phyloP scores from a whole-genome alignment of 2,113 vertebrate genomes.

The Rutilus rutilus region DNA sequence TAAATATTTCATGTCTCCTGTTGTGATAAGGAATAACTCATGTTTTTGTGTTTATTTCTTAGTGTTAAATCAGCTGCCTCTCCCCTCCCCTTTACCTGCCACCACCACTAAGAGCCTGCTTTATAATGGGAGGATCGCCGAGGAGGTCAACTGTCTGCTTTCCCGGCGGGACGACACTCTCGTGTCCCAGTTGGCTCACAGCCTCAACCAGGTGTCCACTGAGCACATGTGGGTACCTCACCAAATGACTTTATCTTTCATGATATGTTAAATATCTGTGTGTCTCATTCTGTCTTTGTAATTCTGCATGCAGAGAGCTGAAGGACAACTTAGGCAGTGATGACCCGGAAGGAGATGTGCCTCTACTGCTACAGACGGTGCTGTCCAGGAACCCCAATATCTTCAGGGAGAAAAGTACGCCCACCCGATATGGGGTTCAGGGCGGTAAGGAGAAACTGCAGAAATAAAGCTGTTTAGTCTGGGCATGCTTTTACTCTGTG shows the following conservation, averaged over 20 bases:
- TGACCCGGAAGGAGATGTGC: slow-evolving; percentile 98
- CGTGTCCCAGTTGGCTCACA: slow-evolving; percentile 93
- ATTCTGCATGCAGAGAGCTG: slow-evolving; percentile 84
- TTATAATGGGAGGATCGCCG: slow-evolving; percentile 96
- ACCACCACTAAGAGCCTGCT: slow-evolving; percentile 98
- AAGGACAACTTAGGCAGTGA: slow-evolving; percentile 98
- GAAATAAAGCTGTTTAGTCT: slow-evolving; percentile 57
- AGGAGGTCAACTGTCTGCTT: slow-evolving; percentile 95
- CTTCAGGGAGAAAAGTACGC: slow-evolving; percentile 99
- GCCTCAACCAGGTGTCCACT: slow-evolving; percentile 98
- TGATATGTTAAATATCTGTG: neutral
- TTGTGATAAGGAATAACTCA: neutral
- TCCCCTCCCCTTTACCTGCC: slow-evolving; percentile 97
- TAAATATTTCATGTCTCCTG: neutral
- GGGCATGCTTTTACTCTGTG: slow-evolving; percentile 42
- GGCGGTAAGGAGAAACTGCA: slow-evolving; percentile 76
- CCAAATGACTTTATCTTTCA: neutral
- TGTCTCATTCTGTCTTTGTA: slow-evolving; percentile 14
- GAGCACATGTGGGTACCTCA: slow-evolving; percentile 90
- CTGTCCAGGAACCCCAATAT: slow-evolving; percentile 97
- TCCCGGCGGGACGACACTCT: slow-evolving; percentile 93
- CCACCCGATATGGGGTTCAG: slow-evolving; percentile 80
- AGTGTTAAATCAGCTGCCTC: slow-evolving; percentile 99
- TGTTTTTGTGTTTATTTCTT: slow-evolving; percentile 39
- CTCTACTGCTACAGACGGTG: slow-evolving; percentile 91